Evolutionary conservation across 2,888 invertebrate species (phyloP).

Genomic region (Synergus umbraculus): DNA sequence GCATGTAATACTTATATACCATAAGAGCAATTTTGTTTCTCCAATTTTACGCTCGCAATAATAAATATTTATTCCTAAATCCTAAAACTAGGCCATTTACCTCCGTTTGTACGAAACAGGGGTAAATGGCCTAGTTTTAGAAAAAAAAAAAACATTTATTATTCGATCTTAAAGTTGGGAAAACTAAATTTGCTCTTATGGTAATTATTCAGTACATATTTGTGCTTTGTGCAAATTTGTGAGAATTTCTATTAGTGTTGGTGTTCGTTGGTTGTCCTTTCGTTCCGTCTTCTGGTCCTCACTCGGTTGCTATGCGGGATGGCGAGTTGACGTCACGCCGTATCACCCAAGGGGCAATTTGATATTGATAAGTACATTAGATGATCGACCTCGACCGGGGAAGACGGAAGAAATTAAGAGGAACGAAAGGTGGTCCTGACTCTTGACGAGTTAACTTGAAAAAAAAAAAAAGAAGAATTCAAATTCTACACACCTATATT

Average conservation of each 20-base stretch:
- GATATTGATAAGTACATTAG: constrained; percentile 70
- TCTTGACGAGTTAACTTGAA: neutral
- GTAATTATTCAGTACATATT: constrained; percentile 14
- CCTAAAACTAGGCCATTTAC: no score
- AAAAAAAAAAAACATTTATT: no score
- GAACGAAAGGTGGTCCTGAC: neutral
- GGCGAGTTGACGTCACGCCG: constrained; percentile 67
- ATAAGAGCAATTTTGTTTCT: no score
- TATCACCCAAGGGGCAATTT: constrained; percentile 68
- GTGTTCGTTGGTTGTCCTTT: constrained; percentile 45
- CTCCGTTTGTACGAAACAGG: no score
- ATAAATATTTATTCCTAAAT: no score
- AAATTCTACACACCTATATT: neutral
- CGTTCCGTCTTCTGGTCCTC: constrained; percentile 40
- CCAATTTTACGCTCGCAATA: no score
- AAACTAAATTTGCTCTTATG: constrained; percentile 4
- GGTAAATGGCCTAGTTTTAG: no score
- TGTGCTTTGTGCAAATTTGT: constrained; percentile 30
- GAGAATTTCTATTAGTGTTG: constrained; percentile 8
- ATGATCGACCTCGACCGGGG: constrained; percentile 44
- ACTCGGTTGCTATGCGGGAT: constrained; percentile 72
- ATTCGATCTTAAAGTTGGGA: no score
- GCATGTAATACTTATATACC: no score
- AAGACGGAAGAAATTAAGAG: constrained; percentile 3
- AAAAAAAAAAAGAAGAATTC: neutral